Conservation (phyloP, 92 coral and sea anemone species). For the Hydrozoanthus gracilis region DNA sequence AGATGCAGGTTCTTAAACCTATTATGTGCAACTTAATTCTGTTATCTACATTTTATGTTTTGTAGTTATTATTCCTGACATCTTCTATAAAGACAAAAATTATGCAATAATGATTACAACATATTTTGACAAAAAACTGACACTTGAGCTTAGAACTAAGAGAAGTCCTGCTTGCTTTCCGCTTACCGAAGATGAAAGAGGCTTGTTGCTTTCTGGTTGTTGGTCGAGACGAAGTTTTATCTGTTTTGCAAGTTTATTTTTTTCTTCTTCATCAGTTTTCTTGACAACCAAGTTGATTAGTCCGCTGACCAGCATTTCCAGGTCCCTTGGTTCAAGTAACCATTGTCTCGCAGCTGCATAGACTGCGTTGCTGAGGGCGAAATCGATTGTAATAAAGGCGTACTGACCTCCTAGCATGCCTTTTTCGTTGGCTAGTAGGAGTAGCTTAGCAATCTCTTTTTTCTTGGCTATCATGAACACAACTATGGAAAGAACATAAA, state of each 20-base stretch:
- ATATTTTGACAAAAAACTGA: no score
- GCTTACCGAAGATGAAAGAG: constrained; percentile 26
- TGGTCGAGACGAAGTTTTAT: constrained; percentile 45
- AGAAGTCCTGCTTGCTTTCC: no score
- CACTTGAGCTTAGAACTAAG: no score
- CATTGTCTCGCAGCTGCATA: neutral
- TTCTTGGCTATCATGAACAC: constrained; percentile 70
- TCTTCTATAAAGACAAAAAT: no score
- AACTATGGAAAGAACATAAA: constrained; percentile 36
- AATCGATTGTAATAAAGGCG: constrained; percentile 83
- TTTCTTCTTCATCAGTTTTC: constrained; percentile 36
- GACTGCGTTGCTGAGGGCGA: constrained; percentile 11
- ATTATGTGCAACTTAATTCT: no score
- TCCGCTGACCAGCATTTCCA: constrained; percentile 57
- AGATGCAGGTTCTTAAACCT: no score
- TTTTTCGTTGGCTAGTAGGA: constrained; percentile 64
- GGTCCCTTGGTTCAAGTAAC: constrained; percentile 31
- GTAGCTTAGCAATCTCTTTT: constrained; percentile 23
- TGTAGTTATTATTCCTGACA: no score
- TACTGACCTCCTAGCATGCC: constrained; percentile 82
- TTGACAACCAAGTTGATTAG: constrained; percentile 76
- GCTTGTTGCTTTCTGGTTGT: neutral
- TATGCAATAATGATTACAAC: no score
- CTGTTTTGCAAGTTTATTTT: constrained; percentile 28
- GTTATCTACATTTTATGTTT: no score